Evolutionary conservation across 2,113 vertebrate genomes (phyloP), one percentile per base, ranked within the genome.

Genomic region (Phycodurus eques): DNA sequence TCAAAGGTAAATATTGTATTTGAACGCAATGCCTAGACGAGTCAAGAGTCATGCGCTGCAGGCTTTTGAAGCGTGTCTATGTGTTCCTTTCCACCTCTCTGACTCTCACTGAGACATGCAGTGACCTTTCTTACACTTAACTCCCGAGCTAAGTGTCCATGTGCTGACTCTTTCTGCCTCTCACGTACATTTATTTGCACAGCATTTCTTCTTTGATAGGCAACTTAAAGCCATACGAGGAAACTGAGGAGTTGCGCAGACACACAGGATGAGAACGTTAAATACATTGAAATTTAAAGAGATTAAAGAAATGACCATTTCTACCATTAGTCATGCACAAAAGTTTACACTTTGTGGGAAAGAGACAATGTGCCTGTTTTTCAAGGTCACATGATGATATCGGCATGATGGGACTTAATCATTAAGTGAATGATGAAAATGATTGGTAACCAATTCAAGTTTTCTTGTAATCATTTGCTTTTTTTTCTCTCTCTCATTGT

Each of bases 1-100:
- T 42, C 82, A 85, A 91, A 88, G 74, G 86, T 92, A 88, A 92
- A 92, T 83, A 90, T 85, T 90, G 83, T 82, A 87, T 87, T 78
- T 90, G 83, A 91, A 87, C 71, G 83, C 87, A 83, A 80, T 67
- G 73, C 82, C 81, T 88, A 88, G 85, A 77, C 70, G 14, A 74
- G 80, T 67, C 47, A 47, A 80, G 75, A 84, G 90, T 90, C 90
- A 92, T 80, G 88, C 90, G 79, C 87, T 62, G 33, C 79, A 65
- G 78, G 43, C 74, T 75, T 87, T 61, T 73, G 72, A 72, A 88
- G 81, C 60, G 63, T 51, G 76, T 80, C 80, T 84, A 74, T 79
- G 82, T 89, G 89, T 90, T 90, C 76, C 77, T 81, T 88, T 89
- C 85, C 85, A 83, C 75, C 81, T 80, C 80, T 77, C 83, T 75